phyloP scores from a whole-genome alignment of 2,888 invertebrate species.

The Nymphalis c-album region DNA sequence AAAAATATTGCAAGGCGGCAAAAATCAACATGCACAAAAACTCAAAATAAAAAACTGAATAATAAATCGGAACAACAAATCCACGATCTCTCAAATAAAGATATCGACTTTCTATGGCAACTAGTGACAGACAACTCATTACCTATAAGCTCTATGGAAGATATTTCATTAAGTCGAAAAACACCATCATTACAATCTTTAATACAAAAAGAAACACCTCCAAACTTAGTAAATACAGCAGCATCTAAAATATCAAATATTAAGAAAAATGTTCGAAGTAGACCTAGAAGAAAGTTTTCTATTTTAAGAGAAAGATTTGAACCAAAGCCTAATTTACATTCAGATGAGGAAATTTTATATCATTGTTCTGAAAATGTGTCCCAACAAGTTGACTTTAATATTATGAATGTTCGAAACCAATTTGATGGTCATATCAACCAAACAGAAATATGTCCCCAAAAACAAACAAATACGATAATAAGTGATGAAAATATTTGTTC shows the following conservation, averaged over 20 bases:
- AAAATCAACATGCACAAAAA: slow-evolving; percentile 53
- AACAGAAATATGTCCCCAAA: slow-evolving; percentile 42
- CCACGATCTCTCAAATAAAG: slow-evolving; percentile 67
- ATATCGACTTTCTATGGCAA: slow-evolving; percentile 74
- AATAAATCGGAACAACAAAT: slow-evolving; percentile 55
- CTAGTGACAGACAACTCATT: slow-evolving; percentile 68
- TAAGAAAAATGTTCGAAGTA: slow-evolving; percentile 66
- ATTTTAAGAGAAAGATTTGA: slow-evolving; percentile 82
- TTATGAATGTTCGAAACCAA: slow-evolving; percentile 56
- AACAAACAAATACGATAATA: slow-evolving; percentile 45
- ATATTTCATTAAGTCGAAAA: slow-evolving; percentile 62
- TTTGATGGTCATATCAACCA: slow-evolving; percentile 46
- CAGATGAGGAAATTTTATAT: slow-evolving; percentile 74
- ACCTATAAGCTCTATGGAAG: slow-evolving; percentile 57
- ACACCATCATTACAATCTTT: slow-evolving; percentile 72
- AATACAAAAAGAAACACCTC: slow-evolving; percentile 67
- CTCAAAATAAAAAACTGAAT: slow-evolving; percentile 57
- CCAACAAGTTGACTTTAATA: slow-evolving; percentile 52
- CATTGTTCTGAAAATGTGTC: slow-evolving; percentile 61
- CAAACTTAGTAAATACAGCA: slow-evolving; percentile 49
- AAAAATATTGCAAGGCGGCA: slow-evolving; percentile 57
- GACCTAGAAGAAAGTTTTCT: slow-evolving; percentile 82
- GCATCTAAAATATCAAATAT: slow-evolving; percentile 61
- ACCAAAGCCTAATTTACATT: slow-evolving; percentile 67
- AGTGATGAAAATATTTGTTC: slow-evolving; percentile 32